Evolutionary conservation across 2,113 vertebrate genomes (phyloP).

Genomic region (Synodontis membranacea): DNA sequence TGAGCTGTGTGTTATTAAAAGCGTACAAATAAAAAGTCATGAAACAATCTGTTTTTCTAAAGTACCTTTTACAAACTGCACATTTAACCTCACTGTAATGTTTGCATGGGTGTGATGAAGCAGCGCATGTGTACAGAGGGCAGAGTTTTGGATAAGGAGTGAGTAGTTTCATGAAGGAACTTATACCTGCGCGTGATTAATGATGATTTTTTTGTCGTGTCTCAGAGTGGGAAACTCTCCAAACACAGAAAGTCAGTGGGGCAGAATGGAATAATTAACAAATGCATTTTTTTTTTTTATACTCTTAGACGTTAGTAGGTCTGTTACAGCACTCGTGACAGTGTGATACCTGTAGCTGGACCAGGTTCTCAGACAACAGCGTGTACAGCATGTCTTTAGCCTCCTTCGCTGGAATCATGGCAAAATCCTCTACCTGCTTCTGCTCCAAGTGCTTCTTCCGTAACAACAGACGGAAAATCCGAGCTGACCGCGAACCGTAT

Average conservation of each 20-base stretch:
- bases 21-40: not conserved
- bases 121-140: not conserved
- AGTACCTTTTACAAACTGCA: not conserved
- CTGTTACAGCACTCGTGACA: not conserved
- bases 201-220: not conserved
- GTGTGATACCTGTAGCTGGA: constrained; percentile 82
- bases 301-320: not conserved
- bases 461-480: constrained; percentile 86
- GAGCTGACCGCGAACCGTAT: constrained; percentile 89
- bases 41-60: not conserved
- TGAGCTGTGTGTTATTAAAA: not conserved
- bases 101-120: not conserved
- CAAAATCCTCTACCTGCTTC: constrained; percentile 98
- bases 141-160: not conserved
- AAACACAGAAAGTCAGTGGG: not conserved
- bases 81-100: not conserved
- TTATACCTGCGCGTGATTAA: not conserved
- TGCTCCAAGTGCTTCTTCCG: constrained; percentile 91
- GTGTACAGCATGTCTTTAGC: constrained; percentile 98
- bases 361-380: constrained; percentile 88
- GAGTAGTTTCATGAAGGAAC: not conserved
- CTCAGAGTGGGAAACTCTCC: not conserved
- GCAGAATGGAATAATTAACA: not conserved
- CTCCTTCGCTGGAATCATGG: constrained; percentile 97
- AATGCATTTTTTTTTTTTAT: not conserved